Evolutionary conservation across 1,140 invertebrate genomes (phyloP).

Genomic region (Saccostrea cuccullata): DNA sequence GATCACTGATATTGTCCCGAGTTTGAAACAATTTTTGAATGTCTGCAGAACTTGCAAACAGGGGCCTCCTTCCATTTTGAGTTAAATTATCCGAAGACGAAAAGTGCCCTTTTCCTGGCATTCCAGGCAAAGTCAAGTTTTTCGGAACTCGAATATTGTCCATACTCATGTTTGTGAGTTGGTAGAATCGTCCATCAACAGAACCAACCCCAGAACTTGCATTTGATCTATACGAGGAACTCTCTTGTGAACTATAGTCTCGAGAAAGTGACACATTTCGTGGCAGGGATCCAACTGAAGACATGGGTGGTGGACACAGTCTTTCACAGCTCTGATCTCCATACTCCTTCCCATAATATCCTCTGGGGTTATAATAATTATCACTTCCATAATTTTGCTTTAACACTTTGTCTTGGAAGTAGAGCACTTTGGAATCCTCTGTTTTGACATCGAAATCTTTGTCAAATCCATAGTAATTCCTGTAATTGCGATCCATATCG

Average conservation of each 20-base stretch:
- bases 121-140: conserved; percentile 52
- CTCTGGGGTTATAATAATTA: conserved; percentile 62
- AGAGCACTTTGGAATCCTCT: conserved; percentile 65
- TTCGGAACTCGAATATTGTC: conserved; percentile 50
- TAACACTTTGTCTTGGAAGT: conserved; percentile 64
- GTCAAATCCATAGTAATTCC: conserved; percentile 67
- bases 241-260: conserved; percentile 43
- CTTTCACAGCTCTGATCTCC: conserved; percentile 20
- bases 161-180: conserved; percentile 45
- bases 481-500: conserved; percentile 67
- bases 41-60: conserved; percentile 68
- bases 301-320: not conserved
- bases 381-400: conserved; percentile 64
- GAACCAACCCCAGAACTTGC: conserved; percentile 46
- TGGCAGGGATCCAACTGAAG: conserved; percentile 29
- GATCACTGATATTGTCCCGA: conserved; percentile 59
- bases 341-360: conserved; percentile 49
- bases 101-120: conserved; percentile 59
- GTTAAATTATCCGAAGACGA: conserved; percentile 61
- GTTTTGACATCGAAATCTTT: conserved; percentile 55
- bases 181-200: conserved; percentile 41
- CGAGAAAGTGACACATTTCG: not conserved
- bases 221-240: conserved; percentile 50
- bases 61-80: conserved; percentile 60
- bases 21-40: conserved; percentile 68